These are phyloP conservation scores for Bombus waltoni DNA, from an alignment of 1,140 invertebrate genomes.

Conservation along the genomic window DNA sequence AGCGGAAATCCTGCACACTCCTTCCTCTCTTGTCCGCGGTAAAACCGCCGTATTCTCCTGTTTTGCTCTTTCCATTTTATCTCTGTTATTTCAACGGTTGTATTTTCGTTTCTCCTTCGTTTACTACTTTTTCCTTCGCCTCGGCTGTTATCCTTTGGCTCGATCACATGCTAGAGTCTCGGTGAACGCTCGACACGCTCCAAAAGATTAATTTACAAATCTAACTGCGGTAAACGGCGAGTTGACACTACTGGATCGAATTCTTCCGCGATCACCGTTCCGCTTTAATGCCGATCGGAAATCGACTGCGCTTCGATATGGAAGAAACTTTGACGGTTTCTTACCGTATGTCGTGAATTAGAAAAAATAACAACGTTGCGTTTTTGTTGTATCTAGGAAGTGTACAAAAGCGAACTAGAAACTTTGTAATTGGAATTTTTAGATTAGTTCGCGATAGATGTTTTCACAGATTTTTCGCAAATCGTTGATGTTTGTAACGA, in stretches of 20 bases:
- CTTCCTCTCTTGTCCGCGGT: neutral
- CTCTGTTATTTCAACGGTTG: too few species aligned
- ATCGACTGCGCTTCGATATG: neutral
- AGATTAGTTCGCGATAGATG: neutral
- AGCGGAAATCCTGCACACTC: conserved; percentile 49
- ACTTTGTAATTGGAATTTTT: neutral
- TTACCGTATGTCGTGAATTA: neutral
- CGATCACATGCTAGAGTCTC: conserved; percentile 33
- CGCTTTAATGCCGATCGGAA: neutral
- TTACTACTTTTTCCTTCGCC: conserved; percentile 2
- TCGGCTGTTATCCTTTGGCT: conserved; percentile 32
- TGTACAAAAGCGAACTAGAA: neutral
- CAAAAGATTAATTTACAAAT: conserved; percentile 30
- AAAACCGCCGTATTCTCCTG: neutral
- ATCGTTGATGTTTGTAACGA: neutral
- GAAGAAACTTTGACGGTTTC: neutral
- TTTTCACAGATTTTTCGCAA: neutral
- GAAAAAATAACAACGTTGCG: neutral
- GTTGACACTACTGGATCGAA: neutral
- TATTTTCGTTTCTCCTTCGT: neutral
- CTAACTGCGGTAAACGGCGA: neutral
- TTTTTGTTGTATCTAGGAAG: neutral
- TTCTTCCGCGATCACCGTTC: conserved; percentile 1
- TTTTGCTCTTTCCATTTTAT: neutral
- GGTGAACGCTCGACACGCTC: conserved; percentile 48